phyloP scores from a whole-genome alignment of 2,888 invertebrate species.

The Elaeidobius kamerunicus region DNA sequence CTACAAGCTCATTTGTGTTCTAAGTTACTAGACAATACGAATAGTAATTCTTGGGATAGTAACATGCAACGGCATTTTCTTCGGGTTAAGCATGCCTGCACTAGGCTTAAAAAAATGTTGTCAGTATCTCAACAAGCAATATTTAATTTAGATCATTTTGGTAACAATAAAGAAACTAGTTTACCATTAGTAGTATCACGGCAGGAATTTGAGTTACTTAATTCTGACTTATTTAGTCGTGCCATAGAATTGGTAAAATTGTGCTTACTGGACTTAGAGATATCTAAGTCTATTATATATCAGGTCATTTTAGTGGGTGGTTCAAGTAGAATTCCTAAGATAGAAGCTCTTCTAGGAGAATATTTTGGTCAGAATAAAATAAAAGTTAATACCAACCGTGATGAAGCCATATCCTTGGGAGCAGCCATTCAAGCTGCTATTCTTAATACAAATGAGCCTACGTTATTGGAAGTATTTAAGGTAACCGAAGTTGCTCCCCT shows the following conservation, averaged over 20 bases:
- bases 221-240: conserved; percentile 29
- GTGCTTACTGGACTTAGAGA: conserved; percentile 29
- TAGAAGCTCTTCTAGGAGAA: conserved; percentile 31
- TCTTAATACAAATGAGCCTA: conserved; percentile 13
- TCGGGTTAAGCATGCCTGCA: conserved; percentile 16
- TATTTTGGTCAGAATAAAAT: conserved; percentile 33
- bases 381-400: conserved; percentile 35
- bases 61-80: background rate
- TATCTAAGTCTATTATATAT: conserved; percentile 32
- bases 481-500: conserved; percentile 37
- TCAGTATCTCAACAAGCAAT: conserved; percentile 15
- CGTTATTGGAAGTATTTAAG: conserved; percentile 20
- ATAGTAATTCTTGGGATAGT: background rate
- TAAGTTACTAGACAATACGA: background rate
- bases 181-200: conserved; percentile 26
- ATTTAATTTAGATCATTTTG: conserved; percentile 23
- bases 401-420: conserved; percentile 38
- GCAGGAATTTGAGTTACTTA: conserved; percentile 35
- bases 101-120: conserved; percentile 25
- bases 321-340: conserved; percentile 38
- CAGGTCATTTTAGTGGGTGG: conserved; percentile 38
- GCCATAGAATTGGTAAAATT: conserved; percentile 32
- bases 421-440: conserved; percentile 37
- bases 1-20: conserved; percentile 26
- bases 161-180: conserved; percentile 30